phyloP scores from a whole-genome alignment of 1,140 invertebrate species.

The Periplaneta americana region DNA sequence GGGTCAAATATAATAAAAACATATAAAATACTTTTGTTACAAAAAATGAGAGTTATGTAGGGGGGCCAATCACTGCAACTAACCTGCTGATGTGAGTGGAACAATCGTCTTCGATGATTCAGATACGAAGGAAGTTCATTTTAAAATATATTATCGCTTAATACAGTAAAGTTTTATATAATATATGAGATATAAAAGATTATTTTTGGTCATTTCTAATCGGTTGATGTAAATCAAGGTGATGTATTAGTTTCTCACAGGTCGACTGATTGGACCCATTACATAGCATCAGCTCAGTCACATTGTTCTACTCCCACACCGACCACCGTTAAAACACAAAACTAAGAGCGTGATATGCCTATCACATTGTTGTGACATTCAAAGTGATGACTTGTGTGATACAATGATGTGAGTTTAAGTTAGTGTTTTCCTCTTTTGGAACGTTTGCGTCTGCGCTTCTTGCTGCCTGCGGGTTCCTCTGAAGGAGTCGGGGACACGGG shows the following conservation, averaged over 20 bases:
- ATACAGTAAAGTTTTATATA: too few species aligned
- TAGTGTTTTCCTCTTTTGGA: conserved; percentile 34
- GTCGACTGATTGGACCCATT: background rate
- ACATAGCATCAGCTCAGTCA: background rate
- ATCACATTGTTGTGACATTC: background rate
- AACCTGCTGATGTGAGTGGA: too few species aligned
- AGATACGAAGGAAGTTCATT: too few species aligned
- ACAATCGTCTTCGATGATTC: too few species aligned
- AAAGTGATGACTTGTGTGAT: background rate
- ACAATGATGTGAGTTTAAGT: background rate
- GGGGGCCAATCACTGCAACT: background rate
- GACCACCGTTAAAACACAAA: background rate
- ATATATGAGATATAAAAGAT: too few species aligned
- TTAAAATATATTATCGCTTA: too few species aligned
- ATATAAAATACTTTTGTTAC: background rate
- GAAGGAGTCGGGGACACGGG: conserved; percentile 26
- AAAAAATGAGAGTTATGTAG: background rate
- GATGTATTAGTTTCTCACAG: too few species aligned
- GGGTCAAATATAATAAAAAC: background rate
- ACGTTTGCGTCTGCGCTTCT: conserved; percentile 10
- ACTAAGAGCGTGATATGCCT: background rate
- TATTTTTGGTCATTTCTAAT: too few species aligned
- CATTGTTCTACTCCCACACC: background rate
- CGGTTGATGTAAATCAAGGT: too few species aligned
- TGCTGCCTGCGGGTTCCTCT: conserved; percentile 11